A percentile compares a stretch with the other conserved stretches of the same genome.
Evolutionary conservation across 2,797 vertebrate genomes (phyloP).

Genomic region (Sebastes wilsoni): DNA sequence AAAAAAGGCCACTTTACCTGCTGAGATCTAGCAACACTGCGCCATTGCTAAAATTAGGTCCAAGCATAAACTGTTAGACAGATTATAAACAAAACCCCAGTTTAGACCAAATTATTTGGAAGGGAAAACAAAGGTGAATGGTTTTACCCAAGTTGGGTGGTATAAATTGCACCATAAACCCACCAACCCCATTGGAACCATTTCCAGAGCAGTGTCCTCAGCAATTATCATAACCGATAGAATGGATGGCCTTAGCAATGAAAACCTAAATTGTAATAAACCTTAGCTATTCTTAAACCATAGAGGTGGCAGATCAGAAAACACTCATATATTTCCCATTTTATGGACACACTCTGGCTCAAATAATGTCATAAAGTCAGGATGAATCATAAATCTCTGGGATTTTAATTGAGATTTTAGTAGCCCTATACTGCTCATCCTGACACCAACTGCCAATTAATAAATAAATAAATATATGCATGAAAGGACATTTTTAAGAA

Average conservation of each 20-base stretch:
- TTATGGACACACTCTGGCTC: no score
- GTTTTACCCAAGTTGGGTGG: background rate
- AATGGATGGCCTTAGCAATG: background rate
- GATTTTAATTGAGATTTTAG: background rate
- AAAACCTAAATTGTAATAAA: background rate
- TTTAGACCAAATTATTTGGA: background rate
- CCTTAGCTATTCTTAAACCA: background rate
- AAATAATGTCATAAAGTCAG: background rate
- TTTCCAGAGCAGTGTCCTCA: background rate
- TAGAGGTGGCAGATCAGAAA: background rate
- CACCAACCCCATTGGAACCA: background rate
- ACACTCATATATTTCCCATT: background rate
- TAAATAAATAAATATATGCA: background rate
- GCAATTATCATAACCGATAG: background rate
- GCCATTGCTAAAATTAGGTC: background rate
- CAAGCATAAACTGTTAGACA: background rate
- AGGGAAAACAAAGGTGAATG: background rate
- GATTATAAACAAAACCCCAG: background rate
- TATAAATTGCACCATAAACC: background rate
- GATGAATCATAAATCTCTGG: background rate
- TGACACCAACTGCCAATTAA: background rate
- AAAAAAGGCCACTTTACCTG: background rate
- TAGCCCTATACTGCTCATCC: background rate
- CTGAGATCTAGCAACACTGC: background rate
- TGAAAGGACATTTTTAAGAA: background rate